phyloP scores from a whole-genome alignment of 2,797 vertebrate species.

The Diglossa cyanea region DNA sequence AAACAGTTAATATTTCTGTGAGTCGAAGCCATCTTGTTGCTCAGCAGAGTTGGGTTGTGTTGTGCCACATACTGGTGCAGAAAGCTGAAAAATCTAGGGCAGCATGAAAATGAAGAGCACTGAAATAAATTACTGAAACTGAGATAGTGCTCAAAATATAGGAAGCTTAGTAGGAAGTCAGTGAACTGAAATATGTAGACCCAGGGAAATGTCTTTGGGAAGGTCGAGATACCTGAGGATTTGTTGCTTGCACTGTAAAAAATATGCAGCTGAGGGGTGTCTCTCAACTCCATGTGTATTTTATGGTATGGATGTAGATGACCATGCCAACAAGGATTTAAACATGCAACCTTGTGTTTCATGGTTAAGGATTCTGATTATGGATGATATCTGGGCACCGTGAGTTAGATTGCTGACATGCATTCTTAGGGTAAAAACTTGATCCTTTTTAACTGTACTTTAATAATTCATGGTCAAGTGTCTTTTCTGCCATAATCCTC shows the following conservation, averaged over 20 bases:
- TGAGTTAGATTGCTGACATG: background rate
- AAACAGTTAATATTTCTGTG: background rate
- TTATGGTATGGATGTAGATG: background rate
- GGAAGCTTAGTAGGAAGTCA: background rate
- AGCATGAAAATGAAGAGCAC: background rate
- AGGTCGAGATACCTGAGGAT: background rate
- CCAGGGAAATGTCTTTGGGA: background rate
- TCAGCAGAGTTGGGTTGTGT: background rate
- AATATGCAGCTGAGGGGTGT: background rate
- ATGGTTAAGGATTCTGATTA: background rate
- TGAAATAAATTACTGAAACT: background rate
- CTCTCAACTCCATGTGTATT: background rate
- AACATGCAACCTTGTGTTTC: background rate
- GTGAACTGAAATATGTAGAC: background rate
- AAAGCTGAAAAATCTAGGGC: background rate
- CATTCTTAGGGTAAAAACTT: background rate
- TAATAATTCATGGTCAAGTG: background rate
- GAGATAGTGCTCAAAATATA: background rate
- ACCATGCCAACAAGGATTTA: background rate
- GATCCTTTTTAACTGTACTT: background rate
- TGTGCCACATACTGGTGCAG: background rate
- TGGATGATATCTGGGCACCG: background rate
- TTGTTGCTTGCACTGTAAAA: background rate
- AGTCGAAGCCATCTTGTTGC: background rate
- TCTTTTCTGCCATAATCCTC: background rate